Base-by-base conservation (phyloP, 2,888 invertebrate genomes). In the Cheilosia vernalis region DNA sequence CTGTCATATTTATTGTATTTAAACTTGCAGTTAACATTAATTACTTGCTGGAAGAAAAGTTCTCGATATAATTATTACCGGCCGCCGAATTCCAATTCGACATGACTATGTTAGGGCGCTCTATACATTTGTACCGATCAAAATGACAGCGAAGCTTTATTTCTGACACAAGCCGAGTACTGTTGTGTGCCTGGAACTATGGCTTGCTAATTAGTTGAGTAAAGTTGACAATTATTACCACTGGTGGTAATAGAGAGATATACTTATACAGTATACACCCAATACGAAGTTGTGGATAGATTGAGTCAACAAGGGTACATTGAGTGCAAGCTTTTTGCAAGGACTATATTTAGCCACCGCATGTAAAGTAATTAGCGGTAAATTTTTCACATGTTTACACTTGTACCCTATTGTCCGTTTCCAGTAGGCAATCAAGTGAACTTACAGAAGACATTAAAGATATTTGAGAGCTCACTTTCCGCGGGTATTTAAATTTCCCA, bases 11-110 rank as follows among this genome's bases (percentile, higher is more conserved):
- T 19, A 19, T 47, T 19, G 19, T 47, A 47, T 47, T 47, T 47
- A 47, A 47, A 9, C 19, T 47, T 47, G 47, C 19, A 19, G 17
- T 47, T 47, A 47, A 47, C 17, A 47, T 47, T 47, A 47, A 47
- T 47, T 47, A 17, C 17, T 17, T 9, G 19, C 47, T 9, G 7
- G 4, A 9, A 17, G 17, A 19, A 47, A 47, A 9, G 9, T 47
- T 47, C 19, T 47, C 17, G 19, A 17, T 47, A 6, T 47, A 9
- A 47, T 47, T 19, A 47, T 47, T n/a, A 9, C 44, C 44, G 9
- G 7, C 19, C n/a, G n/a, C 44, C 44, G 17, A 47, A n/a, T 42
- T n/a, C 6, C 15, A 42, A 15, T n/a, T n/a, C 17, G 47, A 42
- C 42, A 17, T n/a, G 17, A n/a, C 47, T 19, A 19, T 9, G 4